Base-by-base conservation (phyloP, 2,797 vertebrate species). In the Gallinago solitaria region DNA sequence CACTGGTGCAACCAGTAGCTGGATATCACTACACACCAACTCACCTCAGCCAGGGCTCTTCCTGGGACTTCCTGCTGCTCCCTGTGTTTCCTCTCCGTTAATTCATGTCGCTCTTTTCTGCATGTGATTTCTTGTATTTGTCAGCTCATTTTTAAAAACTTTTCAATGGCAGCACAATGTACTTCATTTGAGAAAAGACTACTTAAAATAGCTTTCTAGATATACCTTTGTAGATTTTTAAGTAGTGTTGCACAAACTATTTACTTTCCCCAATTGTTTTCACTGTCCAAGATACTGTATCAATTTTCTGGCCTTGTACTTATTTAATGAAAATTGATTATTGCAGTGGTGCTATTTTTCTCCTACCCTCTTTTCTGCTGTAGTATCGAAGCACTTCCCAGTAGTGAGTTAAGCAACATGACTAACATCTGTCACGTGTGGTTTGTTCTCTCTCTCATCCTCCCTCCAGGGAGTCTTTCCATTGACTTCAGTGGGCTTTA, bases 401-500 rank as follows among this genome's bases (percentile, higher is more conserved):
- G 65, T 69, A 74, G 56, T 69, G 78, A 80, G 45, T 91, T 80
- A 64, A 89, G 60, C 35, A 69, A 89, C 85, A 81, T 43, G 51
- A 80, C n/a, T 45, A 89, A 91, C 73, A 93, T 92, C 86, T 94
- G 74, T 90, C 80, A 93, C 54, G 17, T 90, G 84, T 59, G 81
- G 71, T 86, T 93, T 83, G 90, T 77, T 77, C 85, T 91, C 54
- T 87, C 61, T 91, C 80, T 95, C 84, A 81, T 91, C 67, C 69
- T 80, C 60, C 60, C 81, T 60, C 64, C 47, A 61, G 85, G 88
- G 82, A 91, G 56, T 64, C 75, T 90, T 77, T 84, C 83, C 87
- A 77, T 81, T 78, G 70, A 95, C 65, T 93, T 93, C 83, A 93
- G 27, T 91, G 91, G 56, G 60, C 56, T 87, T 94, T 59, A 95